Percentiles rank a stretch among this genome's conserved stretches.
These are phyloP conservation scores for Chiloscyllium punctatum DNA, from an alignment of 2,797 vertebrate genomes.

Conservation along the genomic window DNA sequence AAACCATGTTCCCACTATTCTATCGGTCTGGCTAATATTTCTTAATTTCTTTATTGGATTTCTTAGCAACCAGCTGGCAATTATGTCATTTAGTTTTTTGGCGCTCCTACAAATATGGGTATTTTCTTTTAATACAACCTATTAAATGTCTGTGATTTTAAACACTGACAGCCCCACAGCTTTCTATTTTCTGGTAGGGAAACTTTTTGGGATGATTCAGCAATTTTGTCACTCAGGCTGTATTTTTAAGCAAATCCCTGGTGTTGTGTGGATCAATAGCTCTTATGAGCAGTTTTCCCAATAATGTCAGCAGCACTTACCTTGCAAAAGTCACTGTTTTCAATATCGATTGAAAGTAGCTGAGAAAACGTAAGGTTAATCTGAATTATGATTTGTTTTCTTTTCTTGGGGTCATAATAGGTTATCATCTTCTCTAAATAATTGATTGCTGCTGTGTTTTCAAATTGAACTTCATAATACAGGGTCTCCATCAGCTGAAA, in stretches of 20 bases:
- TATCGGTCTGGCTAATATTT: neutral
- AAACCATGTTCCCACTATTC: too few species aligned
- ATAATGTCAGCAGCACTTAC: slow-evolving; percentile 27
- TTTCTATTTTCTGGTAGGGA: neutral
- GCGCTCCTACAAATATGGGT: neutral
- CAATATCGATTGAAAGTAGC: neutral
- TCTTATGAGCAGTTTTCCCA: slow-evolving; percentile 16
- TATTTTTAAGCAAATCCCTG: neutral
- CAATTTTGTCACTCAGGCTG: slow-evolving; percentile 4
- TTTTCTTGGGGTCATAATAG: neutral
- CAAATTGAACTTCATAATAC: neutral
- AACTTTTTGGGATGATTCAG: neutral
- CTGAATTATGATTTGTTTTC: neutral
- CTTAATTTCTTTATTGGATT: neutral
- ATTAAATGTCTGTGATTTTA: neutral
- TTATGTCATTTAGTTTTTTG: neutral
- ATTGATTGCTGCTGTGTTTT: neutral
- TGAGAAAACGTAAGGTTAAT: neutral
- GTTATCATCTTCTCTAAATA: neutral
- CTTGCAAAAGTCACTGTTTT: slow-evolving; percentile 15
- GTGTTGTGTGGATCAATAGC: neutral
- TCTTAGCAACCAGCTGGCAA: neutral
- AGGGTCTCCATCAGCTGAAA: neutral
- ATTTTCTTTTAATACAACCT: neutral
- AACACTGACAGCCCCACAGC: neutral